Evolutionary conservation across 2,797 vertebrate species (phyloP), one percentile per base, ranked within the genome.

Genomic region (Scleropages formosus): DNA sequence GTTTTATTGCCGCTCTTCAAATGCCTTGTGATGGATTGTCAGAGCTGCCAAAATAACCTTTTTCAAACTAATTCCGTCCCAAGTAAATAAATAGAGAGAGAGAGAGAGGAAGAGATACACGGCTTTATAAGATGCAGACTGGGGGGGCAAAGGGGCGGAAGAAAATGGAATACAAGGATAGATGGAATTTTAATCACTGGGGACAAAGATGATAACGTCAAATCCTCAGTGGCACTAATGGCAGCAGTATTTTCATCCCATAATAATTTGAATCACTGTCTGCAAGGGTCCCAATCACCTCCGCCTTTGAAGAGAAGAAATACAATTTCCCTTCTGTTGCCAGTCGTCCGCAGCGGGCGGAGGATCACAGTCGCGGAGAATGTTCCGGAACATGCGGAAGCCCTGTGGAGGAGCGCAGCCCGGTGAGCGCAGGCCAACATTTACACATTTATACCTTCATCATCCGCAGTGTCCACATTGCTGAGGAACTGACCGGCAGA

Each of bases 81-180:
- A 77, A 82, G 77, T 79, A 72, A 79, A 83, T 81, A 76, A 80
- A 79, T 76, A 79, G 79, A 79, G 75, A 78, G 73, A 75, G 65
- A 39, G 31, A 77, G 68, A 78, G 79, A 79, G 75, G 78, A 73
- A 75, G 65, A 39, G 31, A 77, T 68, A 78, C 76, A 73, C 58
- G 71, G 46, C 80, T 78, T 75, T 77, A 73, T 53, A 65, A 71
- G 44, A 27, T 44, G 58, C 9, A 53, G 11, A 27, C 13, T 59
- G 49, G 31, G 12, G 24, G 58, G 56, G 58, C 56, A 75, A 77
- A 75, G 53, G 72, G 77, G 69, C 18, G 18, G 51, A 46, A 39
- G 64, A 39, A 46, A 15, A 75, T 62, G 24, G 66, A 76, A 62
- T 49, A 58, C 31, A 18, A 70, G 67, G 66, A 62, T 76, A 60